These are phyloP conservation scores for Bothrops jararaca DNA, from an alignment of 2,113 vertebrate genomes.

Conservation along the genomic window DNA sequence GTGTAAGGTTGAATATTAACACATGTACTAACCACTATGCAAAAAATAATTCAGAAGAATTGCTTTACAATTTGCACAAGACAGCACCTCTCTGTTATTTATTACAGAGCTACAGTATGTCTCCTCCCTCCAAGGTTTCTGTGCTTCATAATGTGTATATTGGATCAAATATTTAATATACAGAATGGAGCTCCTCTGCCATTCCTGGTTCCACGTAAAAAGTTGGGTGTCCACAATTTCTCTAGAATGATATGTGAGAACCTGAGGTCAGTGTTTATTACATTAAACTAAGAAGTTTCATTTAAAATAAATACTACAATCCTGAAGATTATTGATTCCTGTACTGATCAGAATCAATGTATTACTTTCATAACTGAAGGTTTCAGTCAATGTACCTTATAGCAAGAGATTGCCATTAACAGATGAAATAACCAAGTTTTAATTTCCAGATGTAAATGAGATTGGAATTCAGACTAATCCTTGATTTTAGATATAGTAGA, in stretches of 20 bases:
- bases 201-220: background rate
- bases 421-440: background rate
- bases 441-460: background rate
- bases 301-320: background rate
- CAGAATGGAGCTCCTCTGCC: background rate
- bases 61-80: background rate
- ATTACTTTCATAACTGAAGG: background rate
- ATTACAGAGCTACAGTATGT: background rate
- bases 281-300: background rate
- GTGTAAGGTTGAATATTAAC: background rate
- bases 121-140: background rate
- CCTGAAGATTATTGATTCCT: background rate
- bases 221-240: background rate
- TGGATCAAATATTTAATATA: background rate
- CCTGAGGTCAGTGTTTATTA: background rate
- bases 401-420: background rate
- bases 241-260: background rate
- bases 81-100: background rate
- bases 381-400: background rate
- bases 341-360: background rate
- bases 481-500: background rate
- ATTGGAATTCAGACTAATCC: background rate
- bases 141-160: background rate
- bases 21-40: background rate
- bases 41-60: background rate